Evolutionary conservation across 2,113 vertebrate genomes (phyloP).

Genomic region (Channa maculata): DNA sequence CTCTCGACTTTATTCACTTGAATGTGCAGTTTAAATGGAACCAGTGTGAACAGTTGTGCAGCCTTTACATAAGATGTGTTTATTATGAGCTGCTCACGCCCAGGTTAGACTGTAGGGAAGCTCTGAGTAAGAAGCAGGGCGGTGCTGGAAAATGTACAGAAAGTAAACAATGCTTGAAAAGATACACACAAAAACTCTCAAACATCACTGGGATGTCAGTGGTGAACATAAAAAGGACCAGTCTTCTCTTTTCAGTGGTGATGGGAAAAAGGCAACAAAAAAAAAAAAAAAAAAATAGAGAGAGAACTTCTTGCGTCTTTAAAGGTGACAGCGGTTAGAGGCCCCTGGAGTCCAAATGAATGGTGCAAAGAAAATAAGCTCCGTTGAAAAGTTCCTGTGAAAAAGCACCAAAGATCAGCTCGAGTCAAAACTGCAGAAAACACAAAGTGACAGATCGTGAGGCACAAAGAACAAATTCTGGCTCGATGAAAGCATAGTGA

Average conservation of each 20-base stretch:
- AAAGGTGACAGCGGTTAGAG: not conserved
- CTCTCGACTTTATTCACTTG: not conserved
- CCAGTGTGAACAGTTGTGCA: constrained; percentile 3
- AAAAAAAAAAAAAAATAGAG: not conserved
- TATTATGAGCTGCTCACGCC: constrained; percentile 19
- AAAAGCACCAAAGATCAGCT: constrained; percentile 7
- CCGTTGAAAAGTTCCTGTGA: not conserved
- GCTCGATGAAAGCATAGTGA: constrained; percentile 22
- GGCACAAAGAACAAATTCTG: constrained; percentile 44
- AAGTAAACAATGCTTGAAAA: constrained; percentile 49
- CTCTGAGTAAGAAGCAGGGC: constrained; percentile 29
- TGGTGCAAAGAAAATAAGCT: constrained; percentile 55
- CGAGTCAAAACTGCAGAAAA: constrained; percentile 20
- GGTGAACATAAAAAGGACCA: not conserved
- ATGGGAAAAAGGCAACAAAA: not conserved
- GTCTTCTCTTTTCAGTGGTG: not conserved
- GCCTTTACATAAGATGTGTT: constrained; percentile 23
- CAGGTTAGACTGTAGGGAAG: constrained; percentile 4
- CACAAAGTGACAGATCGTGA: constrained; percentile 38
- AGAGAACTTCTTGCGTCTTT: constrained; percentile 16
- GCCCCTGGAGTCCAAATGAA: not conserved
- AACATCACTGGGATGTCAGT: not conserved
- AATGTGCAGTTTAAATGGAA: constrained; percentile 3
- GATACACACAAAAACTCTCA: constrained; percentile 9
- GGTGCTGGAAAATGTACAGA: constrained; percentile 18